Evolutionary conservation across 2,113 vertebrate genomes (phyloP).

Genomic region (Epinephelus lanceolatus): DNA sequence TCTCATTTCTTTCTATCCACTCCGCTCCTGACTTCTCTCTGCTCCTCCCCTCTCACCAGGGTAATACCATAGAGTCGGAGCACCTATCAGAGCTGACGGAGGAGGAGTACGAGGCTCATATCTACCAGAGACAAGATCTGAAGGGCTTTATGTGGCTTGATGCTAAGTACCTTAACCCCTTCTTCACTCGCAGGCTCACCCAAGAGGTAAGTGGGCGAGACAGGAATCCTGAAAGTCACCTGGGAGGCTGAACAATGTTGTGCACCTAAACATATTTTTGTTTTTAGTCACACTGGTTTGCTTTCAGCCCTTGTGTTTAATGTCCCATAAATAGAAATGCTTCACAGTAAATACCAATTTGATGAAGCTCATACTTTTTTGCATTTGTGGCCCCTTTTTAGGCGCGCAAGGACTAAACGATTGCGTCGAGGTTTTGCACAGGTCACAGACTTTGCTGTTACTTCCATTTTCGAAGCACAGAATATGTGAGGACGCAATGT

Average conservation of each 20-base stretch:
- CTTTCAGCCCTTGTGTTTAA: background rate
- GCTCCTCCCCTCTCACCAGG: slow-evolving; percentile 79
- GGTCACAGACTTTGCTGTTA: background rate
- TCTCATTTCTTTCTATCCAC: slow-evolving; percentile 22
- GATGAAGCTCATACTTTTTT: background rate
- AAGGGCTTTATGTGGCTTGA: slow-evolving; percentile 99
- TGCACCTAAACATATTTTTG: background rate
- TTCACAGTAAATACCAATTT: background rate
- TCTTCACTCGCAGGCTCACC: slow-evolving; percentile 96
- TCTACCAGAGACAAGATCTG: slow-evolving; percentile 94
- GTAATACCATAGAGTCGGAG: slow-evolving; percentile 94
- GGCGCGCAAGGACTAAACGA: background rate
- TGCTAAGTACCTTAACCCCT: slow-evolving; percentile 97
- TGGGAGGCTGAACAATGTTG: background rate
- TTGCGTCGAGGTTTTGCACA: background rate
- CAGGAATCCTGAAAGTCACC: background rate
- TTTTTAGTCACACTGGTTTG: no score
- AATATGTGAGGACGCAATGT: background rate
- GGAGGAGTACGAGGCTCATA: slow-evolving; percentile 97
- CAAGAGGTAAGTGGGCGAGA: slow-evolving; percentile 88
- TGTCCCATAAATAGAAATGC: background rate
- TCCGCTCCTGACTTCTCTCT: slow-evolving; percentile 16
- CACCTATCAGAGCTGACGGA: slow-evolving; percentile 97
- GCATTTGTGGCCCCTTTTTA: background rate
- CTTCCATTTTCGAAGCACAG: background rate